Percentiles rank a stretch among this genome's conserved stretches.
Evolutionary conservation across 2,113 vertebrate genomes (phyloP).

Genomic region (Acrocephalus arundinaceus): DNA sequence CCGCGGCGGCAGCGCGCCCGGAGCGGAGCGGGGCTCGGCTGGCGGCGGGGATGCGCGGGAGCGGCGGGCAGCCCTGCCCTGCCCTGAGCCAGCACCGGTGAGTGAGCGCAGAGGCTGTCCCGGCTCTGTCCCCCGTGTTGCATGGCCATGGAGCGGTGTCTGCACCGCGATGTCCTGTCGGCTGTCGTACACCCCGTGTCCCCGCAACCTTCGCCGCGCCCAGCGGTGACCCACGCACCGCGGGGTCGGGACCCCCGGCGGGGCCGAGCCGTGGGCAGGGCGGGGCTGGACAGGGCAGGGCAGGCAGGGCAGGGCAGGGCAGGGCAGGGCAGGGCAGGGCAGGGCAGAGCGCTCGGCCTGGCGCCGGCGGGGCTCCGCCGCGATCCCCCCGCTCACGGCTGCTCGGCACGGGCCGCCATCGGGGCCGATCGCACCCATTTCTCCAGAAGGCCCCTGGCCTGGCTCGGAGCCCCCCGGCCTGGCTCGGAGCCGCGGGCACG

Average conservation of each 20-base stretch:
- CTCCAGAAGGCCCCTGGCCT: not conserved
- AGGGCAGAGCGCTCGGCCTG: not conserved
- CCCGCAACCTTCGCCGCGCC: not conserved
- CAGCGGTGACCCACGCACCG: not conserved
- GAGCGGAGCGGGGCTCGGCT: not conserved
- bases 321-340: not conserved
- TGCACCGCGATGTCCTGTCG: not conserved
- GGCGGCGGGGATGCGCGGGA: not conserved
- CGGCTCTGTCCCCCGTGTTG: not conserved
- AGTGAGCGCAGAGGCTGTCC: not conserved
- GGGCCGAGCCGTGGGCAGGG: not conserved
- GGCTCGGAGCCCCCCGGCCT: not conserved
- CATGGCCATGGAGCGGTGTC: not conserved
- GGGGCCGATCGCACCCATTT: not conserved
- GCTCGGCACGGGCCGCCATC: not conserved
- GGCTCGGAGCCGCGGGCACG: not conserved
- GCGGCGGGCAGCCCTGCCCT: not conserved
- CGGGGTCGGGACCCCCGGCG: not conserved
- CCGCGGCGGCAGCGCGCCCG: not conserved
- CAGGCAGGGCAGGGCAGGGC: not conserved
- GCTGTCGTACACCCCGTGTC: not conserved
- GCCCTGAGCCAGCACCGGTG: slow-evolving; percentile 24
- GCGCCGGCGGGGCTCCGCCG: not conserved
- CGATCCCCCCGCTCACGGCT: not conserved
- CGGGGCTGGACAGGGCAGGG: not conserved